These are phyloP conservation scores for Epizoanthus fatuus DNA, from an alignment of 92 coral and sea anemone species.

Conservation along the genomic window DNA sequence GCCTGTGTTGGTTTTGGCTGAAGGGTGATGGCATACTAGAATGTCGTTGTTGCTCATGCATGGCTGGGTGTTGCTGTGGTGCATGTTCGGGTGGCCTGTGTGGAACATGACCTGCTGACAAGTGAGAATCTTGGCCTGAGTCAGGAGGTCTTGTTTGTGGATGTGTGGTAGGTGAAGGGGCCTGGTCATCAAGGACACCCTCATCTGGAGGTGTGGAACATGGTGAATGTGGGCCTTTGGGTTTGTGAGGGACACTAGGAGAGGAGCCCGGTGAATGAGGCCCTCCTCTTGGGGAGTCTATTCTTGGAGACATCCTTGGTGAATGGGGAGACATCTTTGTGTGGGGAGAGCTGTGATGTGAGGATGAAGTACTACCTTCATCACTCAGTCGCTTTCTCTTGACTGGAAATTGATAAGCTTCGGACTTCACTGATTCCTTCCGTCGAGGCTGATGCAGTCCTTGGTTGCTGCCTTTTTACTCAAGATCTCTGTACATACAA, in stretches of 20 bases:
- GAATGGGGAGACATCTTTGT: constrained; percentile 33
- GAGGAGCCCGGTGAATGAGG: constrained; percentile 5
- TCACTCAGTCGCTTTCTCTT: constrained; percentile 35
- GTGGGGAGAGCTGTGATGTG: constrained; percentile 30
- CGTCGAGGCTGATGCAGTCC: constrained; percentile 3
- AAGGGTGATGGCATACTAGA: neutral
- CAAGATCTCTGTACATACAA: constrained; percentile 7
- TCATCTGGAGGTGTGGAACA: constrained; percentile 18
- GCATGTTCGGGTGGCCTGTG: constrained; percentile 10
- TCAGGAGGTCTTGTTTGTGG: neutral
- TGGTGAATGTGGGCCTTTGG: constrained; percentile 24
- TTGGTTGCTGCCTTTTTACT: neutral
- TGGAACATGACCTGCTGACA: too few species aligned
- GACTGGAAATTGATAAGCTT: neutral
- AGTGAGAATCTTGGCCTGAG: constrained; percentile 1
- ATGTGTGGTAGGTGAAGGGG: neutral
- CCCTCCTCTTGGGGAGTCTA: too few species aligned
- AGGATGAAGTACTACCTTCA: constrained; percentile 2
- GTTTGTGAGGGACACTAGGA: constrained; percentile 9
- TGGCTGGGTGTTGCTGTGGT: neutral
- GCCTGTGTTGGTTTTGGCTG: neutral
- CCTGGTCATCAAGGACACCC: neutral
- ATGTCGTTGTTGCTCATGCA: constrained; percentile 20
- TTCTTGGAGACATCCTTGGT: constrained; percentile 32
- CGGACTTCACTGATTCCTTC: constrained; percentile 26